Evolutionary conservation across 2,888 invertebrate species (phyloP).

Genomic region (Pachliopta kotzebuea): DNA sequence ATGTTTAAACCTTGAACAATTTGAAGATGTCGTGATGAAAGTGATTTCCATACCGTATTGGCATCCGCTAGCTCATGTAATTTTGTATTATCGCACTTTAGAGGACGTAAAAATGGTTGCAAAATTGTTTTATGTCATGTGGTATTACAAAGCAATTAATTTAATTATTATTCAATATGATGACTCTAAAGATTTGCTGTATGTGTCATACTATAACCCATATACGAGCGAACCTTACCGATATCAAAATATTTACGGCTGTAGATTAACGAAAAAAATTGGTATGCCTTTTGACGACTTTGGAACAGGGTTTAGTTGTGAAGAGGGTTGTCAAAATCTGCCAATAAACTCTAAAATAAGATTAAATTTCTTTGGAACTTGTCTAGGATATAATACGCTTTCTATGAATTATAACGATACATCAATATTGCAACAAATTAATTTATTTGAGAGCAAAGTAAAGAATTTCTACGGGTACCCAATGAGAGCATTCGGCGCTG

Average conservation of each 20-base stretch:
- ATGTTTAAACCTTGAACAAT: slow-evolving; percentile 45
- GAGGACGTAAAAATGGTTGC: slow-evolving; percentile 40
- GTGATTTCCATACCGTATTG: slow-evolving; percentile 48
- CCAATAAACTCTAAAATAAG: slow-evolving; percentile 49
- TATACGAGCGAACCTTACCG: slow-evolving; percentile 47
- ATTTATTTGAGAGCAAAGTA: slow-evolving; percentile 54
- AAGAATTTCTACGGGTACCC: slow-evolving; percentile 56
- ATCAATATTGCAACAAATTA: slow-evolving; percentile 33
- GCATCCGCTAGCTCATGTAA: slow-evolving; percentile 56
- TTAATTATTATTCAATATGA: slow-evolving; percentile 51
- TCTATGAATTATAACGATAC: slow-evolving; percentile 39
- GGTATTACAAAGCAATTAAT: slow-evolving; percentile 58
- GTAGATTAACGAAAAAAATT: slow-evolving; percentile 53
- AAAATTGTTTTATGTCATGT: slow-evolving; percentile 55
- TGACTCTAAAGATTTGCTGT: slow-evolving; percentile 38
- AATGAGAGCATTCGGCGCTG: slow-evolving; percentile 45
- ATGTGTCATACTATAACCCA: slow-evolving; percentile 50
- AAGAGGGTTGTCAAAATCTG: slow-evolving; percentile 52
- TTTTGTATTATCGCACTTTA: slow-evolving; percentile 49
- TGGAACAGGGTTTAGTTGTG: slow-evolving; percentile 50
- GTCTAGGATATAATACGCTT: slow-evolving; percentile 51
- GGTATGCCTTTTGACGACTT: slow-evolving; percentile 48
- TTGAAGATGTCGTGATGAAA: slow-evolving; percentile 52
- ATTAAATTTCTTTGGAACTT: slow-evolving; percentile 54
- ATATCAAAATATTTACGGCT: slow-evolving; percentile 48